phyloP scores from a whole-genome alignment of 1,140 invertebrate species.

The Hyles euphorbiae region DNA sequence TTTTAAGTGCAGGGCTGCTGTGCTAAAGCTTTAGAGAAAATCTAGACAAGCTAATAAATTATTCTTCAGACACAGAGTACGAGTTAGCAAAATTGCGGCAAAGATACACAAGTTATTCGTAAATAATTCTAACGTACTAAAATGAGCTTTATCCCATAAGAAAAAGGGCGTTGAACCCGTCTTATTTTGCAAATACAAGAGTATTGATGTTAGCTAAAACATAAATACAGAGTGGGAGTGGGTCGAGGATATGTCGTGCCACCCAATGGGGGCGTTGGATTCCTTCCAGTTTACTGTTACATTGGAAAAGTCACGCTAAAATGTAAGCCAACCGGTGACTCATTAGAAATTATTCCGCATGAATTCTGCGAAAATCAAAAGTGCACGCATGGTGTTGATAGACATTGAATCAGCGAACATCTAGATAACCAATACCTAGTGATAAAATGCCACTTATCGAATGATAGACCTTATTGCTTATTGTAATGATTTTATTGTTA shows the following conservation, averaged over 20 bases:
- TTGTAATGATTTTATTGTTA: too few species aligned
- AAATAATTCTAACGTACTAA: neutral
- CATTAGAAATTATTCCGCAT: too few species aligned
- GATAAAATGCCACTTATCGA: too few species aligned
- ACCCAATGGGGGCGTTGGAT: slow-evolving; percentile 19
- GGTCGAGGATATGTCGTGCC: slow-evolving; percentile 22
- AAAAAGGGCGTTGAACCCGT: too few species aligned
- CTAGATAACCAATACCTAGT: too few species aligned
- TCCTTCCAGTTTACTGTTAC: slow-evolving; percentile 21
- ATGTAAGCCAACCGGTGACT: too few species aligned
- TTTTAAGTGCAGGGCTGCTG: neutral
- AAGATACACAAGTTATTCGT: neutral
- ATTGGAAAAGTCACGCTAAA: slow-evolving; percentile 5
- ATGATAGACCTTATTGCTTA: too few species aligned
- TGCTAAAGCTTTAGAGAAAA: slow-evolving; percentile 1
- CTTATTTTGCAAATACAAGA: slow-evolving; percentile 8
- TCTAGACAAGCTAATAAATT: slow-evolving; percentile 7
- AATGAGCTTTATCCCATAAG: too few species aligned
- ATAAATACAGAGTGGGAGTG: slow-evolving; percentile 21
- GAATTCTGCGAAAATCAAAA: too few species aligned
- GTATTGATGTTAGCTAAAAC: slow-evolving; percentile 7
- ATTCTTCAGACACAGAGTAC: slow-evolving; percentile 9
- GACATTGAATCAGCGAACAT: too few species aligned
- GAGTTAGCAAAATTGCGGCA: slow-evolving; percentile 12
- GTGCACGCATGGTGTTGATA: too few species aligned